These are phyloP conservation scores for Oscheius sp. DNA, from an alignment of 2,888 invertebrate genomes.

Conservation along the genomic window DNA sequence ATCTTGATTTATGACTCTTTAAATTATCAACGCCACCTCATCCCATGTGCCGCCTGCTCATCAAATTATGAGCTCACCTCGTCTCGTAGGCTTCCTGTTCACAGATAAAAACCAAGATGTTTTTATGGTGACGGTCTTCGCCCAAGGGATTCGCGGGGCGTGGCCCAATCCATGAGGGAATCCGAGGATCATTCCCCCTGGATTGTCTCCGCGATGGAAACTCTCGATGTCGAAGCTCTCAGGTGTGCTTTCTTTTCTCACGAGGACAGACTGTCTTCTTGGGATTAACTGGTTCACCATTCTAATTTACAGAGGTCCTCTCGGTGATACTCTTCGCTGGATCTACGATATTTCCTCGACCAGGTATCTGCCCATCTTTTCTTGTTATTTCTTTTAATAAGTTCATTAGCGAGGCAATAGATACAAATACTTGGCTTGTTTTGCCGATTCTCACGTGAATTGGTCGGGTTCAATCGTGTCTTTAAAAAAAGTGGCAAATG, in stretches of 20 bases:
- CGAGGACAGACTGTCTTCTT: no score
- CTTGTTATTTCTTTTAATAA: neutral
- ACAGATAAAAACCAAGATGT: slow-evolving; percentile 1
- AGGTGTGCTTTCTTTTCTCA: slow-evolving; percentile 5
- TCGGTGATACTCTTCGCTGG: slow-evolving; percentile 28
- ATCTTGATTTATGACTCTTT: neutral
- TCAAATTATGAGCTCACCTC: slow-evolving; percentile 27
- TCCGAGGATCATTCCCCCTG: neutral
- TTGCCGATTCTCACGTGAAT: no score
- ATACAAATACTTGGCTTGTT: no score
- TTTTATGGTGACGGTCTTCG: slow-evolving; percentile 5
- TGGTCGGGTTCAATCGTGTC: no score
- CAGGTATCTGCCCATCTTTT: slow-evolving; percentile 23
- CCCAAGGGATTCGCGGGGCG: slow-evolving; percentile 3
- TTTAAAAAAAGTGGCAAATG: no score
- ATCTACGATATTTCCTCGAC: slow-evolving; percentile 29
- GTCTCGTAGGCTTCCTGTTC: slow-evolving; percentile 5
- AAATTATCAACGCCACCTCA: no score
- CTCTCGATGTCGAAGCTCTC: slow-evolving; percentile 30
- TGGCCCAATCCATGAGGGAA: neutral
- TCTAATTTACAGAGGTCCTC: slow-evolving; percentile 11
- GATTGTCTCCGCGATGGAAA: slow-evolving; percentile 7
- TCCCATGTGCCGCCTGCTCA: neutral
- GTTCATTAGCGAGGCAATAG: no score
- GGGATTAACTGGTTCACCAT: no score